Evolutionary conservation across 2,797 vertebrate species (phyloP), one percentile per base, ranked within the genome.

Genomic region (Aplochiton taeniatus): DNA sequence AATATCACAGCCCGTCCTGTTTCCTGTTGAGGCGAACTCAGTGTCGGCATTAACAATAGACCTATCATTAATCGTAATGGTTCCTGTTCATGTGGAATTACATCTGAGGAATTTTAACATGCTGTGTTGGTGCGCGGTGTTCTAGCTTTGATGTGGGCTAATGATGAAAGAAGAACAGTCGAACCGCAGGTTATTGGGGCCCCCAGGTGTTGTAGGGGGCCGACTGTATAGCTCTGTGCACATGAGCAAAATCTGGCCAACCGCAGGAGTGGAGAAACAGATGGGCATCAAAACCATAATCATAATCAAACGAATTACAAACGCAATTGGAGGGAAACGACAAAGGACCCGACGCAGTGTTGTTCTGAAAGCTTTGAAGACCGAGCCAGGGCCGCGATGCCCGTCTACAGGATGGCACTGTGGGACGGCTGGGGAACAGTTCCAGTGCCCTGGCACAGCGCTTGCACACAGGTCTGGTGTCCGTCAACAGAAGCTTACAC

Each of bases 121-220:
- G 86, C 89, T 89, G 87, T 52, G 87, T 52, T 43, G 53, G 63
- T 58, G 74, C 77, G 74, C 77, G 73, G 75, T 72, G 77, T 47
- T 61, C 85, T 76, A 80, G 51, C 78, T 84, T 77, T 88, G 86
- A 91, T 88, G 77, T 78, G 78, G 54, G 61, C 77, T 90, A 89
- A 91, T 83, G 88, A 88, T 79, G 72, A 74, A 75, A 71, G 85
- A 81, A 57, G 65, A 64, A 71, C 20, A 41, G 49, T 68, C 53
- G 59, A 66, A 65, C 67, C 54, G 73, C 47, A 61, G 71, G 69
- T 18, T 45, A 11, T 42, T 45, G 10, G 11, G 17, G n/a, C 13
- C 46, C 9, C 46, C 13, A 9, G 45, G 54, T 14, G 45, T 7
- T 9, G 44, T 10, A 16, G 14, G 74, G 67, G 75, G 68, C 66